A percentile compares a stretch with the other conserved stretches of the same genome.
phyloP scores from a whole-genome alignment of 2,888 invertebrate genomes.

The Norana najaformis region DNA sequence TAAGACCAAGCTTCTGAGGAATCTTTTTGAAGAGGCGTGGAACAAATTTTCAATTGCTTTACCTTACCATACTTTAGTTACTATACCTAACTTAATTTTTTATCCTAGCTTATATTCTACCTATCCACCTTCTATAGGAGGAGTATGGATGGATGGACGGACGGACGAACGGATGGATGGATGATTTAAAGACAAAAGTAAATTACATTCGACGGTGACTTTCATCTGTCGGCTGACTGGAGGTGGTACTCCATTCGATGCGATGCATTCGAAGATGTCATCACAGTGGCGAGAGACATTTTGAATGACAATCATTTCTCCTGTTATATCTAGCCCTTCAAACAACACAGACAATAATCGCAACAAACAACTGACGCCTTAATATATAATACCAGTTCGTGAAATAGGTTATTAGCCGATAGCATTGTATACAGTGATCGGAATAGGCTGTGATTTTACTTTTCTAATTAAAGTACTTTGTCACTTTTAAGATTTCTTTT shows the following conservation, averaged over 20 bases:
- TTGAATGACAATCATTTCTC: slow-evolving; percentile 74
- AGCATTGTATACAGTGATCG: no score
- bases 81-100: background rate
- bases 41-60: no score
- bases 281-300: slow-evolving; percentile 84
- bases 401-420: no score
- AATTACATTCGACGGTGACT: slow-evolving; percentile 41
- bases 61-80: background rate
- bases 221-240: slow-evolving; percentile 65
- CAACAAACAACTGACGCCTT: background rate
- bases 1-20: no score
- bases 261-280: slow-evolving; percentile 89
- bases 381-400: no score
- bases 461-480: no score
- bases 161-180: no score
- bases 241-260: slow-evolving; percentile 87
- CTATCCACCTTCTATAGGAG: background rate
- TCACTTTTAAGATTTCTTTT: no score
- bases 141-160: background rate
- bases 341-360: background rate
- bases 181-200: no score
- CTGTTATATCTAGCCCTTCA: slow-evolving; percentile 69
- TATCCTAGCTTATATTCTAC: background rate
- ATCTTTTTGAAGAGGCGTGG: no score
- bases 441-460: no score